Base-by-base conservation (phyloP, 2,888 invertebrate genomes). In the Plagiodera versicolora region DNA sequence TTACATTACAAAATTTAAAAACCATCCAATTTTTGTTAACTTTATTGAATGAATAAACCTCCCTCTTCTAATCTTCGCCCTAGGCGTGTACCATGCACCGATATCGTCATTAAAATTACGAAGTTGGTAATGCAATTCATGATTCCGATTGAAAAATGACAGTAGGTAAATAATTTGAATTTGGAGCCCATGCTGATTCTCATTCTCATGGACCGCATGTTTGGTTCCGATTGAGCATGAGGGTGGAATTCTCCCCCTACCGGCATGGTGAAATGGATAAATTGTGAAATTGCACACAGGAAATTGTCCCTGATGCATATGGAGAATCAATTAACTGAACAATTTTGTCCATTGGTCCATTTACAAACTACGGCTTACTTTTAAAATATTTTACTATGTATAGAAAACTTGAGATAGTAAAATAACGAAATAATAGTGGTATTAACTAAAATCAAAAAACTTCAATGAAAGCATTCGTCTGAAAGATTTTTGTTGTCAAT, bases 71-170 rank as follows among this genome's bases (percentile, higher is more conserved):
- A n/a, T n/a, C n/a, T n/a, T n/a, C n/a, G n/a, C n/a, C n/a, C 14
- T 39, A 39, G 39, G 39, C 39, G 39, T 39, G 39, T 2, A 39
- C 39, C 39, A 39, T 39, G 14, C 14, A 39, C 6, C 39, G 39
- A 39, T 39, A 39, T 39, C 1, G 39, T 39, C 39, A 39, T 39
- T 39, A n/a, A 6, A 39, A 39, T 39, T 14, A 39, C 14, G 39
- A 14, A 39, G 14, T 39, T 11, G 14, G 3, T 3, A 39, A 39
- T 39, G 39, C 39, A 14, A 39, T 39, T n/a, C 3, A 3, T 39
- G 39, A n/a, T 14, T 39, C 39, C 4, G 48, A 56, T 48, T 46
- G 46, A 48, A 19, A 56, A 56, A 56, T 56, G 46, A 47, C 55
- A 56, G 55, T 28, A 47, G 55, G 32, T 19, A 28, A 46, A 56